phyloP scores from a whole-genome alignment of 64 coral and sea anemone genomes.

The Actinia equina region DNA sequence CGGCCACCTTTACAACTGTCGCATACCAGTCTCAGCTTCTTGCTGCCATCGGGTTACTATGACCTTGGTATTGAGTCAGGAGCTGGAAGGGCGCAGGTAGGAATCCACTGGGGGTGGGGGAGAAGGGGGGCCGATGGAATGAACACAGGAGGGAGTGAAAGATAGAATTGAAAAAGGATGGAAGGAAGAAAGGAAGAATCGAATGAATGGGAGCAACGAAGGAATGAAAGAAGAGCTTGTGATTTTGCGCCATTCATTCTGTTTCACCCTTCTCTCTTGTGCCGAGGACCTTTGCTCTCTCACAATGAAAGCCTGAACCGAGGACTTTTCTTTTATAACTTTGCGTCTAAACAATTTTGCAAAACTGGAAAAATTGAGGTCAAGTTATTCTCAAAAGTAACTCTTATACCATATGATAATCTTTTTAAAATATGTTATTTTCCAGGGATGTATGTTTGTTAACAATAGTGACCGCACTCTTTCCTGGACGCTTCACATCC shows the following conservation, averaged over 20 bases:
- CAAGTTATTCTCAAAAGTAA: no score
- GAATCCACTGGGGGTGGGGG: neutral
- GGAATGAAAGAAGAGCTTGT: no score
- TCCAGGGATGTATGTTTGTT: slow-evolving; percentile 91
- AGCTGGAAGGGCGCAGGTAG: slow-evolving; percentile 87
- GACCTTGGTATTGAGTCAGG: slow-evolving; percentile 94
- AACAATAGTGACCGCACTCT: slow-evolving; percentile 89
- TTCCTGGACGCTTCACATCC: slow-evolving; percentile 69
- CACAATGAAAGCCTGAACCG: no score
- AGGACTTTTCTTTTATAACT: no score
- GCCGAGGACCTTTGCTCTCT: no score
- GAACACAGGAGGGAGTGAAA: no score
- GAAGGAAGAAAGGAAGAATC: neutral
- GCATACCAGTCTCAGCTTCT: slow-evolving; percentile 68
- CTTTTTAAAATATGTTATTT: neutral
- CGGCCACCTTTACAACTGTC: slow-evolving; percentile 90
- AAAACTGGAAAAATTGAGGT: no score
- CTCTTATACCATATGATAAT: neutral
- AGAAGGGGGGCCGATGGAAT: no score
- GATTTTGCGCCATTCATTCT: no score
- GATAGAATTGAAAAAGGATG: no score
- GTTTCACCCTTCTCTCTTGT: no score
- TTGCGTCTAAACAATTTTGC: no score
- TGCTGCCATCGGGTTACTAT: slow-evolving; percentile 89
- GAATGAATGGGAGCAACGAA: neutral